Percentiles rank a stretch among this genome's conserved stretches.
phyloP scores from a whole-genome alignment of 2,797 vertebrate genomes.

The Chromobotia macracanthus region DNA sequence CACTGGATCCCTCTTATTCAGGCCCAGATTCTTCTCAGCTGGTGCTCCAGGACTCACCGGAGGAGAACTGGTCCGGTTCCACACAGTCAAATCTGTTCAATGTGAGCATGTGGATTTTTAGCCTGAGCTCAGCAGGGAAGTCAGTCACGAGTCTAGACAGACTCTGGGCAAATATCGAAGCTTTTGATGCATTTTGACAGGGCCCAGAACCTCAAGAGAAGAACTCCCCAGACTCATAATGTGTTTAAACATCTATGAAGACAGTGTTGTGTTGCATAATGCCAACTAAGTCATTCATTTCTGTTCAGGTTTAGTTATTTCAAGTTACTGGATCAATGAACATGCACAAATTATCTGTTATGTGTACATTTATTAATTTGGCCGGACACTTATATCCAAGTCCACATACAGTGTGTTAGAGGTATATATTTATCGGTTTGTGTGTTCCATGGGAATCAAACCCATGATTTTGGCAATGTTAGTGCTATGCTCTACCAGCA shows the following conservation, averaged over 20 bases:
- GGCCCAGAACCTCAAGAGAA: slow-evolving; percentile 39
- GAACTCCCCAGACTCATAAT: slow-evolving; percentile 37
- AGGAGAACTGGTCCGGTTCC: slow-evolving; percentile 44
- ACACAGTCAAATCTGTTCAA: slow-evolving; percentile 36
- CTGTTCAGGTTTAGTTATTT: background rate
- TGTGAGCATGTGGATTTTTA: slow-evolving; percentile 38
- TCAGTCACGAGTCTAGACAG: slow-evolving; percentile 47
- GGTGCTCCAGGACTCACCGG: slow-evolving; percentile 38
- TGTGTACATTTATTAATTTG: too few relatives aligned
- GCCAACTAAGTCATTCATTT: slow-evolving; percentile 25
- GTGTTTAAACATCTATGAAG: slow-evolving; percentile 34
- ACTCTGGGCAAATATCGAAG: slow-evolving; percentile 35
- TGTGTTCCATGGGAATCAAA: too few relatives aligned
- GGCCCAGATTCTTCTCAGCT: slow-evolving; percentile 11
- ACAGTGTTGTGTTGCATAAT: background rate
- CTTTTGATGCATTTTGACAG: slow-evolving; percentile 52
- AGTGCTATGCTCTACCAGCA: too few relatives aligned
- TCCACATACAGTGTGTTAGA: too few relatives aligned
- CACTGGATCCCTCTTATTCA: slow-evolving; percentile 5
- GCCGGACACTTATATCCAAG: too few relatives aligned
- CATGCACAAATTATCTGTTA: too few relatives aligned
- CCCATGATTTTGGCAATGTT: too few relatives aligned
- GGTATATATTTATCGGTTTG: too few relatives aligned
- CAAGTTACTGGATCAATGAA: background rate
- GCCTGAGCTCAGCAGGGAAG: slow-evolving; percentile 46